Conservation (phyloP, 1,140 invertebrate species). For the Euschistus heros region DNA sequence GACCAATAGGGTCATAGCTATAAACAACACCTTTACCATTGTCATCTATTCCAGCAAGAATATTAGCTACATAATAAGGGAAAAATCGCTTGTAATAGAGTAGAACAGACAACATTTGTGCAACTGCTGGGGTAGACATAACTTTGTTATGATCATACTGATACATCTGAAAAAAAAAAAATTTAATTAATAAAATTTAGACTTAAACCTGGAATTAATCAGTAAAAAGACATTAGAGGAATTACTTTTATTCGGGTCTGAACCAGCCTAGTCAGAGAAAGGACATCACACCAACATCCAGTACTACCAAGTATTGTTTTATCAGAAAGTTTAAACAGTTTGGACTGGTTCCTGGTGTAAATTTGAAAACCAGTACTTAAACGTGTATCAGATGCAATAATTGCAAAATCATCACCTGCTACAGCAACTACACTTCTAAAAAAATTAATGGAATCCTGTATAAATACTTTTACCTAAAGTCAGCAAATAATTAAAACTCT, state of each 20-base stretch:
- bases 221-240: background rate
- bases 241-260: conserved; percentile 70
- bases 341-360: conserved; percentile 75
- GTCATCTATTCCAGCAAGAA: conserved; percentile 79
- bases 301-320: conserved; percentile 77
- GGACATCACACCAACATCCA: conserved; percentile 97
- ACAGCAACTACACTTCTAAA: conserved; percentile 77
- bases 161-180: conserved; percentile 67
- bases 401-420: conserved; percentile 79
- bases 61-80: conserved; percentile 94
- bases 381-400: conserved; percentile 83
- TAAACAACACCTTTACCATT: conserved; percentile 89
- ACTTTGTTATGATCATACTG: conserved; percentile 87
- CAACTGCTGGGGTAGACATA: conserved; percentile 84
- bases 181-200: background rate
- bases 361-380: conserved; percentile 86
- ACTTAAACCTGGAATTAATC: background rate
- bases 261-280: conserved; percentile 79
- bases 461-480: background rate
- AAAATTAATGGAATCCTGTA: conserved; percentile 22
- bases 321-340: conserved; percentile 66
- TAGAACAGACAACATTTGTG: conserved; percentile 92
- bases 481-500: background rate
- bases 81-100: conserved; percentile 97
- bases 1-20: conserved; percentile 94